A percentile compares a stretch with the other conserved stretches of the same genome.
phyloP scores from a whole-genome alignment of 2,888 invertebrate species.

The Lutraria lutraria region DNA sequence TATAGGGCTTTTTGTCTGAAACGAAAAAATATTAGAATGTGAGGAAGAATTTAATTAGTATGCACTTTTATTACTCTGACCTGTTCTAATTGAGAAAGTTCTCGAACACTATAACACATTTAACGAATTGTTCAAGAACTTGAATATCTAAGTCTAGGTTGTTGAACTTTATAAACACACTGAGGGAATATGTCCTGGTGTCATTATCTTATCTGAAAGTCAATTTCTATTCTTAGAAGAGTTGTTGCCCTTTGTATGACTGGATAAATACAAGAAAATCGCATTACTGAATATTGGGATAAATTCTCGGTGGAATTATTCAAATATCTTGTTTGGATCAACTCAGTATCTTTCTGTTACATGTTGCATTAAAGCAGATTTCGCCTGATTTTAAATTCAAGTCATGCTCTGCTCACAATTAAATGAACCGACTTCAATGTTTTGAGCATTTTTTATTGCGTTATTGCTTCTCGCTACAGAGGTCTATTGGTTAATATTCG shows the following conservation, averaged over 20 bases:
- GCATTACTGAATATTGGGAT: not conserved
- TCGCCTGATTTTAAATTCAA: not conserved
- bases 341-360: not conserved
- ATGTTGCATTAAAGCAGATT: not conserved
- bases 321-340: constrained; percentile 4
- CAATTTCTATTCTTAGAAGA: not conserved
- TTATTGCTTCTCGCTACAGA: not conserved
- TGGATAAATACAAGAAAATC: not conserved
- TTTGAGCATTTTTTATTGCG: not conserved
- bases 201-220: not conserved
- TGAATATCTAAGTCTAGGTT: too few species aligned
- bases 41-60: too few species aligned
- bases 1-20: too few species aligned
- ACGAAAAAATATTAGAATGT: too few species aligned
- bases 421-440: not conserved
- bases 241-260: not conserved
- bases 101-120: too few species aligned
- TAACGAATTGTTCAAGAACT: too few species aligned
- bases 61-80: too few species aligned
- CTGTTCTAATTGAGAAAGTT: too few species aligned
- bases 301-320: not conserved
- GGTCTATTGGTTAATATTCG: constrained; percentile 3
- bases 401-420: not conserved
- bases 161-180: too few species aligned
- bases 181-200: not conserved